phyloP scores from a whole-genome alignment of 2,113 vertebrate genomes.

The Lycaon pictus region DNA sequence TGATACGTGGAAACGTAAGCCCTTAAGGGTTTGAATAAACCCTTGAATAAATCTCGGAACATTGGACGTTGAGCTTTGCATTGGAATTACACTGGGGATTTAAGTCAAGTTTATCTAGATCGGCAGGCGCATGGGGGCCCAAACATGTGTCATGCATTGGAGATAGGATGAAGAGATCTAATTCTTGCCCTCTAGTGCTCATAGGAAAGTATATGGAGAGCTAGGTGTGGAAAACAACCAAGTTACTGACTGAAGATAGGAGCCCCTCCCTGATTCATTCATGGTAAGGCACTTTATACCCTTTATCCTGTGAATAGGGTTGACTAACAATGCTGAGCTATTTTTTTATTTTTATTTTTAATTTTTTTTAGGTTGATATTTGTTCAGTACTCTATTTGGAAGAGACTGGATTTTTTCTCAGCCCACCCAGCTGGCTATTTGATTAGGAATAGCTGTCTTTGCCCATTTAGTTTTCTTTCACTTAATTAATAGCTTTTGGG shows the following conservation, averaged over 20 bases:
- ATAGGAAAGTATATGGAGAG: background rate
- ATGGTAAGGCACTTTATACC: no score
- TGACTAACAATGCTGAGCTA: background rate
- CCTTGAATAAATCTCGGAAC: background rate
- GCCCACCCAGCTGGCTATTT: background rate
- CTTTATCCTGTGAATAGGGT: background rate
- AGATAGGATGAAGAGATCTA: background rate
- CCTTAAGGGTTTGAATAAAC: background rate
- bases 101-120: background rate
- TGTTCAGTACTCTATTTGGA: background rate
- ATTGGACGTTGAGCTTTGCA: background rate
- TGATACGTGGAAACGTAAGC: background rate
- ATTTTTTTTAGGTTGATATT: background rate
- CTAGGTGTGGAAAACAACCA: background rate
- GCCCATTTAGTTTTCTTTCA: background rate
- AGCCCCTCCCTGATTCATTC: background rate
- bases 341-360: no score
- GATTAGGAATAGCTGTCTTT: background rate
- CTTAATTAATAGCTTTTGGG: background rate
- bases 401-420: background rate
- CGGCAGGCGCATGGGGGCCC: background rate
- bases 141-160: background rate
- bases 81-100: background rate
- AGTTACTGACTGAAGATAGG: background rate
- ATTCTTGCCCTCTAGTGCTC: background rate